Evolutionary conservation across 1,140 invertebrate species (phyloP).

Genomic region (Macrobrachium rosenbergii): DNA sequence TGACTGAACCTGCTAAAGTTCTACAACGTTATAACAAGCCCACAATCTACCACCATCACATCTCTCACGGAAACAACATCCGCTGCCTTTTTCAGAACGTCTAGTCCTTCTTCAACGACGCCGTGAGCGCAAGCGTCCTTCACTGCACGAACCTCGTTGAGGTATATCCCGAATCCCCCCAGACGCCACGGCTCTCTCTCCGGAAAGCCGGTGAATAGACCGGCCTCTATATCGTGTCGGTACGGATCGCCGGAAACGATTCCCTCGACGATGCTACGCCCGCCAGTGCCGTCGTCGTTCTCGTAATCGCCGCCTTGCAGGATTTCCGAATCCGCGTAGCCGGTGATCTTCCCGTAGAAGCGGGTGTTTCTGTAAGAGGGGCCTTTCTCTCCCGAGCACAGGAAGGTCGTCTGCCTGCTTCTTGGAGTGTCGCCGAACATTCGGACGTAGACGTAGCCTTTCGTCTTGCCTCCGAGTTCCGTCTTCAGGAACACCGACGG

Average conservation of each 20-base stretch:
- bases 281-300: constrained; percentile 8
- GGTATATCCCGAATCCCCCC: neutral
- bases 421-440: constrained; percentile 1
- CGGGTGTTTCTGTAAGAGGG: neutral
- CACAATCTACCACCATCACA: neutral
- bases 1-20: neutral
- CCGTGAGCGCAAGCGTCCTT: neutral
- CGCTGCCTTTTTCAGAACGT: neutral
- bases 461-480: neutral
- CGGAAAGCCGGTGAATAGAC: neutral
- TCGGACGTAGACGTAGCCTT: neutral
- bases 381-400: neutral
- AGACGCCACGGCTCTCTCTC: neutral
- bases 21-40: neutral
- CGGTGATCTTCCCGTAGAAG: neutral
- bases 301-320: neutral
- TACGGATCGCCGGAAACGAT: neutral
- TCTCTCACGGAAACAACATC: neutral
- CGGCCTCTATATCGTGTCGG: neutral
- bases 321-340: neutral
- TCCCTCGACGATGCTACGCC: neutral
- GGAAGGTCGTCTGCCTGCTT: neutral
- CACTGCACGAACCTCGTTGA: neutral
- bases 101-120: neutral
- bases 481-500: neutral